phyloP scores from a whole-genome alignment of 2,113 vertebrate species.

The Clarias macrocephalus region DNA sequence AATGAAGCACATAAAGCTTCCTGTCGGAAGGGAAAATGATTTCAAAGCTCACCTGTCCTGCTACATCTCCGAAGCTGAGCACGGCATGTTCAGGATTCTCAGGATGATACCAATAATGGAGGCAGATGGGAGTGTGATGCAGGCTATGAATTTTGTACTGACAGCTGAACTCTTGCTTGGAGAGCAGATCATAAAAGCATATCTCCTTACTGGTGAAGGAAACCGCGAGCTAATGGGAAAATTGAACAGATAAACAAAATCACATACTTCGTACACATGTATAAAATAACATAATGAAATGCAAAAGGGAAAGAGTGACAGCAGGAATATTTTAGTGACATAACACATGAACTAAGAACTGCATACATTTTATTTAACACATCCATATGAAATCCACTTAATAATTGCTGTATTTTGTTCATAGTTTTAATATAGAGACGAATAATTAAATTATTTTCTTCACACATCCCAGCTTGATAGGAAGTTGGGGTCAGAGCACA shows the following conservation, averaged over 20 bases:
- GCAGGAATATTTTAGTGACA: not conserved
- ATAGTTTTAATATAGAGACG: not conserved
- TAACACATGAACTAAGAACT: not conserved
- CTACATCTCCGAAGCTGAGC: constrained; percentile 77
- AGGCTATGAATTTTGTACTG: constrained; percentile 76
- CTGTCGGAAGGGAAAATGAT: not conserved
- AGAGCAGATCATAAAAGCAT: constrained; percentile 79
- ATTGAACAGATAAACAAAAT: not conserved
- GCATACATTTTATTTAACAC: not conserved
- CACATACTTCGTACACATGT: not conserved
- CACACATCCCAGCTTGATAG: too few relatives aligned
- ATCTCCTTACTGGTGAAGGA: constrained; percentile 81
- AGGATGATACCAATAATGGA: constrained; percentile 78
- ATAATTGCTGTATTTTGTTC: not conserved
- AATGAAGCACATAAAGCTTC: not conserved
- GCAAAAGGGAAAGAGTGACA: not conserved
- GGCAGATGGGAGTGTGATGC: constrained; percentile 69
- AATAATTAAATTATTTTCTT: not conserved
- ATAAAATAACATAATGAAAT: not conserved
- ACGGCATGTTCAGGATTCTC: constrained; percentile 70
- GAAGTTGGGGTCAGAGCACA: not conserved
- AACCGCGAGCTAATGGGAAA: constrained; percentile 67
- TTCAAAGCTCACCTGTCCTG: constrained; percentile 74
- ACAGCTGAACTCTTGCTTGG: constrained; percentile 75
- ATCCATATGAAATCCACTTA: not conserved